Conservation (phyloP, 2,888 invertebrate species). For the Spisula solida region DNA sequence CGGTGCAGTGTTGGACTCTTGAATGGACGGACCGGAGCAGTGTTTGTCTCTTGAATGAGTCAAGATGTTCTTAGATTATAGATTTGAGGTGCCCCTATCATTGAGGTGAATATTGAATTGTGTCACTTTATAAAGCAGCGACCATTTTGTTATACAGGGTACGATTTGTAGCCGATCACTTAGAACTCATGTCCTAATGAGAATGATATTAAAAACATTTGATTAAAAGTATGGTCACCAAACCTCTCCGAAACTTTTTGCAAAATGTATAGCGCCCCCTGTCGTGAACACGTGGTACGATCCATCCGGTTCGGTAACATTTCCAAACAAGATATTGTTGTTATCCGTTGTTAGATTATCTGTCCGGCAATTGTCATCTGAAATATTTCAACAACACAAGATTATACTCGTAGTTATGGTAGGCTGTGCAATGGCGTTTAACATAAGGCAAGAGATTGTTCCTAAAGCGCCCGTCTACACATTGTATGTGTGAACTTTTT, state of each 20-base stretch:
- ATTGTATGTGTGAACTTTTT: no score
- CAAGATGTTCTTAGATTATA: no score
- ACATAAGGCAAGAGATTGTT: no score
- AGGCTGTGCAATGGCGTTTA: no score
- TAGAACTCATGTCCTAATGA: not conserved
- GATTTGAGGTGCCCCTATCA: no score
- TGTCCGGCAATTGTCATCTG: slow-evolving; percentile 61
- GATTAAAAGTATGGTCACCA: not conserved
- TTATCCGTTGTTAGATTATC: slow-evolving; percentile 65
- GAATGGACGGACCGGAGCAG: no score
- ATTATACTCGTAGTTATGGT: no score
- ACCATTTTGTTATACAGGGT: not conserved
- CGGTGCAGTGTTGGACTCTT: no score
- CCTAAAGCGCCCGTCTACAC: no score
- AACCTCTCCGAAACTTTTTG: slow-evolving; percentile 70
- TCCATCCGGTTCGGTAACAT: slow-evolving; percentile 55
- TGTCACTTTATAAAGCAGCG: no score
- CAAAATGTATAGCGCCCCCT: slow-evolving; percentile 73
- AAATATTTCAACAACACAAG: slow-evolving; percentile 13
- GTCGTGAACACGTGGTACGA: slow-evolving; percentile 73
- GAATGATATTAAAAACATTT: not conserved
- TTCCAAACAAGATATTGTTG: slow-evolving; percentile 75
- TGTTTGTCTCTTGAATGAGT: no score
- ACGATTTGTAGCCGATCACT: not conserved
- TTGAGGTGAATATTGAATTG: no score